Evolutionary conservation across 2,113 vertebrate genomes (phyloP), one percentile per base, ranked within the genome.

Genomic region (Phoxinus phoxinus): DNA sequence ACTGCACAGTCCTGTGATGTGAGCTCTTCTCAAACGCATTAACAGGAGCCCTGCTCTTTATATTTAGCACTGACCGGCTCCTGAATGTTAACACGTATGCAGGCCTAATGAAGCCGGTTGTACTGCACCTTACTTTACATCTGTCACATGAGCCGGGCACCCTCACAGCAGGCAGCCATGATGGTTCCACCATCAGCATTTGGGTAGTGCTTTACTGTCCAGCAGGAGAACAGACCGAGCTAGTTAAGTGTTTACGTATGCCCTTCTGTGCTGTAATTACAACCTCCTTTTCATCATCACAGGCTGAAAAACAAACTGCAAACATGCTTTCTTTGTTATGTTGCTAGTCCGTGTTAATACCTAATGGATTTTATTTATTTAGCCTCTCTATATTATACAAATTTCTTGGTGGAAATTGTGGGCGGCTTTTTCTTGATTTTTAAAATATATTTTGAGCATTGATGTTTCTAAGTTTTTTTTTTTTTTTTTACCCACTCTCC

Each of bases 1-100:
- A 61, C 88, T 86, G 88, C 85, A 90, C 58, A 89, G 89, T 91
- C 90, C 92, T 84, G 81, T 88, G 87, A 91, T 59, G 86, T 88
- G 73, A 65, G 56, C 73, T 63, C 73, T 77, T 63, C 35, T 46
- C 58, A 76, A 46, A 84, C 25, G 3, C 56, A 84, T 30, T 63
- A 81, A 81, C 81, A 58, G 65, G 4, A 72, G 19, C 65, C 65
- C 17, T 3, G 46, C 27, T 25, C 59, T 35, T 72, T 56, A 56
- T 27, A 56, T 72, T 58, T 46, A 30, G 6, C n/a, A 11, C 41
- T 80, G 79, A 69, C 41, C 44, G 2, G 48, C 48, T 76, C 48
- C 32, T 83, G 21, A 72, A 72, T 41, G 32, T 83, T 83, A 41
- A 15, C 13, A 6, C 44, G 37, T 25, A 69, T 19, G 27, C 63